Evolutionary conservation across 2,113 vertebrate species (phyloP), one percentile per base, ranked within the genome.

Genomic region (Ovis canadensis): DNA sequence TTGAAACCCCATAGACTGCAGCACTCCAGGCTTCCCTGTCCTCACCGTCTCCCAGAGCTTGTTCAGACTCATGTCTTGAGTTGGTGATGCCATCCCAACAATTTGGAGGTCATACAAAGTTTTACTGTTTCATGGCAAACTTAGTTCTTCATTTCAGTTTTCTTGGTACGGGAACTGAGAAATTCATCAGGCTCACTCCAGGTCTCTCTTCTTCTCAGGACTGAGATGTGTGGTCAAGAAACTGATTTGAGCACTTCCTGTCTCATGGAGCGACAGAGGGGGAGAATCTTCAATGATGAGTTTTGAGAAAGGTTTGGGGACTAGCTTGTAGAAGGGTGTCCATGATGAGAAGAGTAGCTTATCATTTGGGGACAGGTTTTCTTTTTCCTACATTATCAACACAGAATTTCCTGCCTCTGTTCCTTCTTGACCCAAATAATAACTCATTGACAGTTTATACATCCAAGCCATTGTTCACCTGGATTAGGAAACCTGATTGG

Each of bases 41-140:
- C 21, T 23, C 67, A 74, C 67, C 19, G 12, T 40, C 67, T 74
- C 67, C n/a, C 36, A 40, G 36, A 40, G 36, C 36, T 40, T 13
- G 67, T 40, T 74, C n/a, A 74, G 67, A 25, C 21, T 74, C 67
- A 40, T 3, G 36, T 40, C 19, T 74, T 11, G 36, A 40, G 67
- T 40, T 40, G 67, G 19, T 74, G 21, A 74, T 40, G n/a, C 67
- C n/a, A 36, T 36, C n/a, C 67, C 67, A 40, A 71, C n/a, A 11
- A 25, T 74, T 67, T 21, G 60, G 84, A 43, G 62, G 40, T 10
- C 0, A 0, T 15, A 40, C 7, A 21, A 67, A 43, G 54, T 60
- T 97, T 91, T 33, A 9, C 52, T 71, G 77, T 88, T 81, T 33
- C 14, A 60, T 45, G 45, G 45, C 78, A 77, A n/a, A 64, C 67